phyloP scores from a whole-genome alignment of 2,888 invertebrate genomes.

The Tuta absoluta region DNA sequence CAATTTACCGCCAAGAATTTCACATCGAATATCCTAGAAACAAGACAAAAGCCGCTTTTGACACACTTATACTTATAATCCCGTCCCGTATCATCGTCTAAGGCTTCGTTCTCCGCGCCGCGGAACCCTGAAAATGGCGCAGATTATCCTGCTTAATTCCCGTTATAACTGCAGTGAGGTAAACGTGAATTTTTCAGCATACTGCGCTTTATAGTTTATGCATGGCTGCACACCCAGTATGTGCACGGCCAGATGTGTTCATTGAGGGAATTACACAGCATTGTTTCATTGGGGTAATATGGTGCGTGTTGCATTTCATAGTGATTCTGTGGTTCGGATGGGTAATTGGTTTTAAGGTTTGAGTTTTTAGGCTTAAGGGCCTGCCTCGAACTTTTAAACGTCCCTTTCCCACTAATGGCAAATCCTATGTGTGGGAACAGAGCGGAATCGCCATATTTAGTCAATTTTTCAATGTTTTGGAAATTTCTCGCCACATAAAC shows the following conservation, averaged over 20 bases:
- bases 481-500: too few relatives aligned
- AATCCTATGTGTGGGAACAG: too few relatives aligned
- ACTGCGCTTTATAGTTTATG: constrained; percentile 42
- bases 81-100: constrained; percentile 7
- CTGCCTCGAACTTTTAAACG: too few relatives aligned
- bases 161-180: constrained; percentile 34
- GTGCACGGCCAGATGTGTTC: constrained; percentile 2
- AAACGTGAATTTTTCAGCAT: constrained; percentile 34
- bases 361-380: too few relatives aligned
- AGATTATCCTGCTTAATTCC: constrained; percentile 25
- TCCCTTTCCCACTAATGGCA: too few relatives aligned
- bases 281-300: constrained; percentile 26
- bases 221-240: constrained; percentile 35
- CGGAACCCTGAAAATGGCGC: constrained; percentile 11
- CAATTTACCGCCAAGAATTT: neutral
- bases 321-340: neutral
- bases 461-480: too few relatives aligned
- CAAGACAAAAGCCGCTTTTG: constrained; percentile 4
- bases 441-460: too few relatives aligned
- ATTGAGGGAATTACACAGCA: constrained; percentile 13
- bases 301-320: neutral
- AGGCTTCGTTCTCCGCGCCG: neutral
- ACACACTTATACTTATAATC: constrained; percentile 6
- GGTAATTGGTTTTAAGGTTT: neutral
- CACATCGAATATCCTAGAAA: neutral